These are phyloP conservation scores for Poeciliopsis infans DNA, from an alignment of 2,797 vertebrate genomes.

Conservation along the genomic window DNA sequence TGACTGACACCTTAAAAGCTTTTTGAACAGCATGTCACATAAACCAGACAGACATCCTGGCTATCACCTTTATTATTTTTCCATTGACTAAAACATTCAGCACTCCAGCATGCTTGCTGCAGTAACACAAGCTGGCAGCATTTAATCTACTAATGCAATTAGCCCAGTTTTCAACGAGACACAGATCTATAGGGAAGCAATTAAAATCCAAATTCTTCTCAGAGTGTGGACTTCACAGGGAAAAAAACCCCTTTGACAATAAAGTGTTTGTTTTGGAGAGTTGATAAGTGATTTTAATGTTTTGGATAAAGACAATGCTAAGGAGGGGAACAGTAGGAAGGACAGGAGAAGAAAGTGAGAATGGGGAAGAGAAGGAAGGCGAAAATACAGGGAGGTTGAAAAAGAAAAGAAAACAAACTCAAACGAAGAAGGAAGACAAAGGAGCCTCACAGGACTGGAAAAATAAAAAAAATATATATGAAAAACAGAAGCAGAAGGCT, in stretches of 20 bases:
- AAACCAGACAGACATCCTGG: conserved; percentile 17
- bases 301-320: conserved; percentile 12
- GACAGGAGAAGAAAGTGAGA: not conserved
- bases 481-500: not conserved
- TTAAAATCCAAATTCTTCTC: conserved; percentile 71
- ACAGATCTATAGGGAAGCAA: conserved; percentile 79
- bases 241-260: conserved; percentile 41
- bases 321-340: not conserved
- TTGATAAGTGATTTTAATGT: conserved; percentile 47
- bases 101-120: conserved; percentile 18
- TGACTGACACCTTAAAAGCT: conserved; percentile 44
- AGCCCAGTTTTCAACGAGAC: conserved; percentile 70
- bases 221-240: conserved; percentile 56
- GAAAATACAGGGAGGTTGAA: not conserved
- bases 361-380: not conserved
- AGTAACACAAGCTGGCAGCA: conserved; percentile 52
- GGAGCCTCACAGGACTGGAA: not conserved
- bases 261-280: conserved; percentile 33
- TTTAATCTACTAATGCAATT: conserved; percentile 71
- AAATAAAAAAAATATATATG: not conserved
- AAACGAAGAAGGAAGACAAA: not conserved
- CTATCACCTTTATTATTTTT: conserved; percentile 8
- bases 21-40: conserved; percentile 32
- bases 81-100: conserved; percentile 9
- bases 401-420: not conserved